Percentiles rank a stretch among this genome's conserved stretches.
Evolutionary conservation across 2,113 vertebrate genomes (phyloP).

Genomic region (Spea multiplicata): DNA sequence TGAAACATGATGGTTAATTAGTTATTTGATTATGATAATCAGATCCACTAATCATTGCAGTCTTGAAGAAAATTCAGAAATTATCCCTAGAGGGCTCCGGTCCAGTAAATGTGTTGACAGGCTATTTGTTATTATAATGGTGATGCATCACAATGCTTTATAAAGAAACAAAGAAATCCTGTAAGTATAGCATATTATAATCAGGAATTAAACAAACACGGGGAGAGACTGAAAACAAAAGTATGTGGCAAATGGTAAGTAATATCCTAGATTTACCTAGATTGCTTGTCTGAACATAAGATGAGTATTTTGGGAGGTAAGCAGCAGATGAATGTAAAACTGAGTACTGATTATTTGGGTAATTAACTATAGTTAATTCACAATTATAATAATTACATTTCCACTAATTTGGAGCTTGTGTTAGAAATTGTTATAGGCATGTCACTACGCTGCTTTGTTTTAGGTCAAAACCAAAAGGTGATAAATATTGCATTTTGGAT

Average conservation of each 20-base stretch:
- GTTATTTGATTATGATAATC: constrained; percentile 72
- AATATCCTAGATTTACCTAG: neutral
- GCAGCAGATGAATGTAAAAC: neutral
- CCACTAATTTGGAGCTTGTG: constrained; percentile 3
- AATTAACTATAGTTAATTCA: constrained; percentile 1
- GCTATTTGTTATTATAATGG: constrained; percentile 63
- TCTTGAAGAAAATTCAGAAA: constrained; percentile 69
- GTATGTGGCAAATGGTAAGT: constrained; percentile 8
- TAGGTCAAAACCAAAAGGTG: too few relatives aligned
- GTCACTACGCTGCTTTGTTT: neutral
- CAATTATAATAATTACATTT: constrained; percentile 19
- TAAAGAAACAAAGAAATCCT: constrained; percentile 53
- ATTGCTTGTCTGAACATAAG: neutral
- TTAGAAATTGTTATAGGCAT: neutral
- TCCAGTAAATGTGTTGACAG: constrained; percentile 65
- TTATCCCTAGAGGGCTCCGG: constrained; percentile 62
- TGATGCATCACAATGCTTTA: constrained; percentile 52
- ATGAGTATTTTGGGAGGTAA: neutral
- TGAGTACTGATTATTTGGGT: constrained; percentile 4
- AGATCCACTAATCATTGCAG: constrained; percentile 68
- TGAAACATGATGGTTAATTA: constrained; percentile 67
- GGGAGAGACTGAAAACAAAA: constrained; percentile 15
- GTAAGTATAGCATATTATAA: constrained; percentile 49
- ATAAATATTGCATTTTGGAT: too few relatives aligned
- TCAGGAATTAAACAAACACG: constrained; percentile 38